Base-by-base conservation (phyloP, 2,888 invertebrate species). In the Temnothorax rugatulus region DNA sequence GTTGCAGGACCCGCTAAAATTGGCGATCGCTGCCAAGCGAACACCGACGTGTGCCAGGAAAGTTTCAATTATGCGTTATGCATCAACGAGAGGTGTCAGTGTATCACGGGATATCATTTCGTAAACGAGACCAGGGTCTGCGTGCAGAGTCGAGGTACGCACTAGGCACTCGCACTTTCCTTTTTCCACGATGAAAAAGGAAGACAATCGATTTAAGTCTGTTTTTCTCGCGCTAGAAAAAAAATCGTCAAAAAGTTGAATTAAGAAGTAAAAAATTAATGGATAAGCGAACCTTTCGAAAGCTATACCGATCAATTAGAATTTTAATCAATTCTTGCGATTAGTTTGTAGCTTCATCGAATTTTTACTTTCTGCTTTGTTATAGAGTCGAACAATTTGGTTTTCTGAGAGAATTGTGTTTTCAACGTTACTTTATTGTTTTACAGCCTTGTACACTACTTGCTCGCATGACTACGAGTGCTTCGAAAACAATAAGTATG, bases 1-100 rank as follows among this genome's bases (percentile, higher is more conserved):
- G 63, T 63, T 68, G 25, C 69, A 93, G 93, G 86, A 47, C 93
- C 93, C 0, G 59, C 7, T 2, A 84, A 44, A 4, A 84, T 79
- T 1, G 89, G 87, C 4, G 93, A 93, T 61, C 79, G 5, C 57
- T 93, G 93, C 69, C 93, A 93, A 63, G 81, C 85, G 4, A 85
- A 84, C n/a, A 92, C 92, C 63, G 41, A 66, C 8, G 89, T 92
- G 13, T 93, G 93, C 84, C 86, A 79, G 18, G 93, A 93, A 0
- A 82, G 74, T 2, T 68, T 93, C 61, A 86, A 79, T 15, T 87
- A 84, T 38, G 88, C 92, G 2, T 74, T 82, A 25, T 93, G 93
- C 74, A 89, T 92, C 68, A 79, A 88, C 5, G 86, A 85, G 38
- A 83, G 82, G 25, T 93, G 93, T 41, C 82, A 44, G 4, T 93